Conservation (phyloP, 2,113 vertebrate species). For the Nymphicus hollandicus region DNA sequence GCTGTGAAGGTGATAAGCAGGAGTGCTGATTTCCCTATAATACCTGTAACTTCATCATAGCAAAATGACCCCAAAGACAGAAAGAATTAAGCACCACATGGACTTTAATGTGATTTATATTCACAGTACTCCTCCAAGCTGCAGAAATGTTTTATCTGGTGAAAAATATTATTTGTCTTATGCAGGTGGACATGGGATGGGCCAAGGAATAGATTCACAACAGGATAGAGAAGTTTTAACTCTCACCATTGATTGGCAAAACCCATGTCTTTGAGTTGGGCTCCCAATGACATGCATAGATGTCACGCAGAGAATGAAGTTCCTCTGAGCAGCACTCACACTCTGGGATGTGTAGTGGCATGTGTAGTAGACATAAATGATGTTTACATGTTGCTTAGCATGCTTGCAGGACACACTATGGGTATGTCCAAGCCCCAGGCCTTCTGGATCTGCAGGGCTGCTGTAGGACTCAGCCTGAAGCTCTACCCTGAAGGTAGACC, state of each 20-base stretch:
- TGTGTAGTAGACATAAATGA: neutral
- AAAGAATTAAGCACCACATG: neutral
- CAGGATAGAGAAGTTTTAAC: neutral
- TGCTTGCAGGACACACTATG: neutral
- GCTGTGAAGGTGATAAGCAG: neutral
- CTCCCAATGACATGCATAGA: neutral
- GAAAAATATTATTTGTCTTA: neutral
- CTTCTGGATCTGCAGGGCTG: neutral
- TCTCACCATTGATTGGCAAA: neutral
- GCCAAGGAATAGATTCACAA: neutral
- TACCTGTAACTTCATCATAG: neutral
- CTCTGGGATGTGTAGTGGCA: neutral
- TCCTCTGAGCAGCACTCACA: neutral
- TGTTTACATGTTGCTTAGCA: neutral
- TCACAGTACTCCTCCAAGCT: neutral
- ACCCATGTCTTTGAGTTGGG: neutral
- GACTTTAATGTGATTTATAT: neutral
- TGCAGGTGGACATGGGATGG: neutral
- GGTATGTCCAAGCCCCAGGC: neutral
- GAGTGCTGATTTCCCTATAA: neutral
- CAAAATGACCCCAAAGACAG: neutral
- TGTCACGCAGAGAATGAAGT: neutral
- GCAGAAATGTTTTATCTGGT: neutral
- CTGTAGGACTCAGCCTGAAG: neutral
- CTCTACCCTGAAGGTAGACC: neutral